Evolutionary conservation across 2,888 invertebrate genomes (phyloP), one percentile per base, ranked within the genome.

Genomic region (Drosophila falleni): DNA sequence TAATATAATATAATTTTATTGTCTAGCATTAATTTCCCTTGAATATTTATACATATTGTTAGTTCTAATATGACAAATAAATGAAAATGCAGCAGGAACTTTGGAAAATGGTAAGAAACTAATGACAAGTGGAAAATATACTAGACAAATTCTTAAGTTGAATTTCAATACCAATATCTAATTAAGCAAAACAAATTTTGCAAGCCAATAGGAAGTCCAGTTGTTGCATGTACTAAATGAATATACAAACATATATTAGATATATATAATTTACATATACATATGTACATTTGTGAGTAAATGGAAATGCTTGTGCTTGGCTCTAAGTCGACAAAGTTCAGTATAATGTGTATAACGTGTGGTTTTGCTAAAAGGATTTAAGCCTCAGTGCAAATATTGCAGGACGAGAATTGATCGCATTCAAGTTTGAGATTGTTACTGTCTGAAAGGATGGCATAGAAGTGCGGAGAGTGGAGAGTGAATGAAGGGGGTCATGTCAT

Each of bases 331-430:
- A 39, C n/a, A 5, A 9, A 26, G 8, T 39, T 5, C n/a, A 23
- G 9, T 3, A 13, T 11, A 6, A 13, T 37, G 35, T 4, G 13
- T 44, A 16, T 44, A n/a, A n/a, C 15, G n/a, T 33, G n/a, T 33
- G 42, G 19, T 42, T 23, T 29, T 29, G 35, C 3, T 16, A 37
- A 13, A 11, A 13, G 35, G 50, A 50, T 51, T 42, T 44, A 13
- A 44, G 60, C 15, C 29, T 41, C 10, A 29, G 10, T 16, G 29
- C 47, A 58, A 58, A 58, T 39, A 58, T 37, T 26, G 41, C 60
- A 42, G 31, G 11, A 29, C 29, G n/a, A 9, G 26, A n/a, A 26
- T 44, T 10, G 44, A 46, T 54, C 23, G 29, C 60, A 60, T 54
- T 62, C 16, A 35, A 35, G 26, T 61, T 11, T 19, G 11, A 13